Conservation (phyloP, 2,113 vertebrate genomes). For the Gobio gobio region DNA sequence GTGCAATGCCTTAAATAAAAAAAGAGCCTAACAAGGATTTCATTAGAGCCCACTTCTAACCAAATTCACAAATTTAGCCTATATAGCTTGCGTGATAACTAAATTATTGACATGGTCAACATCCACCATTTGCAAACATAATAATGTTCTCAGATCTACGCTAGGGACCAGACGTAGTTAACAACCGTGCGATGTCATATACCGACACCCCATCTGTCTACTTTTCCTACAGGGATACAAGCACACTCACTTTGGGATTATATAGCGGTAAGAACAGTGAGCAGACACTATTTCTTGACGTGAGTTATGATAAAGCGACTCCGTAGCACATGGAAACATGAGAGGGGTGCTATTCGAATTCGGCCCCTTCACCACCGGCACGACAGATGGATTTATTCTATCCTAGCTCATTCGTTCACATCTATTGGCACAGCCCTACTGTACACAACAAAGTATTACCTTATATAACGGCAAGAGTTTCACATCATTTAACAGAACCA, state of each 20-base stretch:
- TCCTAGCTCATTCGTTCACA: constrained; percentile 71
- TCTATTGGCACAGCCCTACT: constrained; percentile 84
- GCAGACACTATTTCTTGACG: constrained; percentile 49
- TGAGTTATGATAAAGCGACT: constrained; percentile 49
- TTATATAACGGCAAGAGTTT: constrained; percentile 78
- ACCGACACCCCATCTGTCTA: constrained; percentile 22
- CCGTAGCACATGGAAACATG: constrained; percentile 48
- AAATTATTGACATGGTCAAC: constrained; percentile 43
- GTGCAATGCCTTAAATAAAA: constrained; percentile 52
- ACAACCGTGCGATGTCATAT: not conserved
- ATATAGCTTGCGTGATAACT: constrained; percentile 39
- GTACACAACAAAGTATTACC: constrained; percentile 81
- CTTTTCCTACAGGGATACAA: constrained; percentile 41
- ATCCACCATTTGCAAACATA: constrained; percentile 27
- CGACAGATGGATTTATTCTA: constrained; percentile 48
- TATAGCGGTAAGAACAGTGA: constrained; percentile 34
- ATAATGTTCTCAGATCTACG: constrained; percentile 41
- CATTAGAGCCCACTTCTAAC: constrained; percentile 39
- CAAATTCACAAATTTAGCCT: constrained; percentile 46
- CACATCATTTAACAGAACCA: constrained; percentile 78
- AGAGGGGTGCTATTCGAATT: constrained; percentile 46
- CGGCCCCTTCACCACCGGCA: constrained; percentile 41
- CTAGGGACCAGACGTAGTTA: constrained; percentile 31
- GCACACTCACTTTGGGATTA: constrained; percentile 55
- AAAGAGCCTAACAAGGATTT: not conserved